These are phyloP conservation scores for Hyles lineata DNA, from an alignment of 2,888 invertebrate genomes.

Conservation along the genomic window DNA sequence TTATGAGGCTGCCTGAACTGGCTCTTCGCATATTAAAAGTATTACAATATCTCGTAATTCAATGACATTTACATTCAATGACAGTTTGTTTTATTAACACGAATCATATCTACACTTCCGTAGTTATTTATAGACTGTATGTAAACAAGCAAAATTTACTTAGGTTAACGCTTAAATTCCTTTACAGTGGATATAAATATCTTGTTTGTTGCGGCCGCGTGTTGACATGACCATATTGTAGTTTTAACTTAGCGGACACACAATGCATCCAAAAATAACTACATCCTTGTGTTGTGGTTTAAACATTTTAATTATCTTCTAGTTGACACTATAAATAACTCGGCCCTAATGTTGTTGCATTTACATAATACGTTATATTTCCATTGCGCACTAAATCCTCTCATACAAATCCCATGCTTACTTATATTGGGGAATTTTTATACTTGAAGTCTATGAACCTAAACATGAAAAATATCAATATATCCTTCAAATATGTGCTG, in stretches of 20 bases:
- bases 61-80: constrained; percentile 43
- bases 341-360: too few relatives aligned
- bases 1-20: not conserved
- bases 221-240: constrained; percentile 25
- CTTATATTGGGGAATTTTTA: too few relatives aligned
- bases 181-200: constrained; percentile 32
- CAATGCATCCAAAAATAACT: constrained; percentile 12
- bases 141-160: constrained; percentile 49
- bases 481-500: too few relatives aligned
- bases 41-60: constrained; percentile 35
- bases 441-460: too few relatives aligned
- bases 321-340: not conserved
- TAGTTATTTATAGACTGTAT: constrained; percentile 61
- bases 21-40: not conserved
- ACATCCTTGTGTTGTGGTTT: not conserved
- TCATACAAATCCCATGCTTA: too few relatives aligned
- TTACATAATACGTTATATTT: too few relatives aligned
- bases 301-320: not conserved
- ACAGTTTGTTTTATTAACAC: constrained; percentile 63
- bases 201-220: constrained; percentile 14
- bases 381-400: too few relatives aligned
- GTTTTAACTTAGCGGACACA: constrained; percentile 30
- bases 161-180: constrained; percentile 38
- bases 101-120: constrained; percentile 68
- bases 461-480: too few relatives aligned